Evolutionary conservation across 1,140 invertebrate genomes (phyloP).

Genomic region (Pseudomyrmex cubaensis): DNA sequence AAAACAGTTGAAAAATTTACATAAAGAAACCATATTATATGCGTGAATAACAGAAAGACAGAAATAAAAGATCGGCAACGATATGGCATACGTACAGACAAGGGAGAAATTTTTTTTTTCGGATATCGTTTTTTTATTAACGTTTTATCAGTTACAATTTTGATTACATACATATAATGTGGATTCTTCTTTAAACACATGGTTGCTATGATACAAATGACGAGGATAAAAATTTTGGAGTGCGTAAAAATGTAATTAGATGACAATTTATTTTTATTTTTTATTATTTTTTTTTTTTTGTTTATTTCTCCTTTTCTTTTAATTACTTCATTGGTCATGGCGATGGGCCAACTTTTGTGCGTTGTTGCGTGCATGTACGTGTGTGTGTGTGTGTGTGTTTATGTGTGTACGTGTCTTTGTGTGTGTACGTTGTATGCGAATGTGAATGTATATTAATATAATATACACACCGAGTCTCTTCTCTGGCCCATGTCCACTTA

Average conservation of each 20-base stretch:
- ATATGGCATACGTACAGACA: not conserved
- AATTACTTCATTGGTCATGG: conserved; percentile 83
- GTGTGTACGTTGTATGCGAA: too few relatives aligned
- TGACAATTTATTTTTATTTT: conserved; percentile 79
- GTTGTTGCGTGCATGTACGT: too few relatives aligned
- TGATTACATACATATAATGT: conserved; percentile 86
- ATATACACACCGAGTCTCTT: conserved; percentile 79
- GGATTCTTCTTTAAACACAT: conserved; percentile 84
- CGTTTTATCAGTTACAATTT: conserved; percentile 85
- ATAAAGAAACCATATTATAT: too few relatives aligned
- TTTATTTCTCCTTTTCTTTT: conserved; percentile 44
- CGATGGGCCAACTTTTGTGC: conserved; percentile 77
- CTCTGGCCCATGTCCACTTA: conserved; percentile 79
- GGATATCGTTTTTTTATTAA: conserved; percentile 84
- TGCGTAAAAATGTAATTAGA: conserved; percentile 85
- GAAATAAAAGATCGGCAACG: conserved; percentile 4
- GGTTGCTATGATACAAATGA: conserved; percentile 84
- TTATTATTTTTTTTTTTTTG: conserved; percentile 21
- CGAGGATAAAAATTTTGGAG: conserved; percentile 84
- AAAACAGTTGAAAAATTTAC: too few relatives aligned
- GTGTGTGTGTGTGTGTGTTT: too few relatives aligned
- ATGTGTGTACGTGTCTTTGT: too few relatives aligned
- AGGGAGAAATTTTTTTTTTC: conserved; percentile 6
- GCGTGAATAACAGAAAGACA: not conserved
- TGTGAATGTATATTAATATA: conserved; percentile 85